These are phyloP conservation scores for Thumatha senex DNA, from an alignment of 2,888 invertebrate genomes.

Conservation along the genomic window DNA sequence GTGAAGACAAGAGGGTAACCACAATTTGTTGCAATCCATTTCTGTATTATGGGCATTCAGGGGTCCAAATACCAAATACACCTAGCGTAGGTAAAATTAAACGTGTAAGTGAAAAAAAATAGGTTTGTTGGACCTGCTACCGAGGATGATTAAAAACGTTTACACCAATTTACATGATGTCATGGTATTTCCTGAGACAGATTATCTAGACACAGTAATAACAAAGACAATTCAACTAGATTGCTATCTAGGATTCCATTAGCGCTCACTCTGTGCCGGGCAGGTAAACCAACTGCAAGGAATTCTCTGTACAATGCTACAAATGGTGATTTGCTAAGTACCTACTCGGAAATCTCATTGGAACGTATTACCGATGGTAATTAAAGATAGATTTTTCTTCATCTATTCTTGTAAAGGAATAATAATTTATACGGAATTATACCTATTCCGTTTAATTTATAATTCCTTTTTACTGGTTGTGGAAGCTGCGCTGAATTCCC, in stretches of 20 bases:
- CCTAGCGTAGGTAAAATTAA: too few species aligned
- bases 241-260: slow-evolving; percentile 11
- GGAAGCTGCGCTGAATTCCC: too few species aligned
- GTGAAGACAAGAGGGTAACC: too few species aligned
- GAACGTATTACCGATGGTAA: neutral
- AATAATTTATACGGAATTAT: too few species aligned
- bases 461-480: too few species aligned
- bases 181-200: neutral
- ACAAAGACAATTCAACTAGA: slow-evolving; percentile 6
- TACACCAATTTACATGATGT: neutral
- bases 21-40: too few species aligned
- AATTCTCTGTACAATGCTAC: neutral
- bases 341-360: neutral
- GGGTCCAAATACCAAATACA: too few species aligned
- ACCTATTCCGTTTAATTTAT: too few species aligned
- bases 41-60: too few species aligned
- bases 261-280: slow-evolving; percentile 2
- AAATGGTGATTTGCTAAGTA: slow-evolving; percentile 1
- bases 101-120: too few species aligned
- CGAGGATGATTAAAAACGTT: neutral
- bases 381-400: too few species aligned
- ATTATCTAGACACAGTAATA: neutral
- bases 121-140: neutral
- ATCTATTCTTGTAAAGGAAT: too few species aligned
- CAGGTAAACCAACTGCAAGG: slow-evolving; percentile 3